phyloP scores from a whole-genome alignment of 2,113 vertebrate species.

The Atrichornis clamosus region DNA sequence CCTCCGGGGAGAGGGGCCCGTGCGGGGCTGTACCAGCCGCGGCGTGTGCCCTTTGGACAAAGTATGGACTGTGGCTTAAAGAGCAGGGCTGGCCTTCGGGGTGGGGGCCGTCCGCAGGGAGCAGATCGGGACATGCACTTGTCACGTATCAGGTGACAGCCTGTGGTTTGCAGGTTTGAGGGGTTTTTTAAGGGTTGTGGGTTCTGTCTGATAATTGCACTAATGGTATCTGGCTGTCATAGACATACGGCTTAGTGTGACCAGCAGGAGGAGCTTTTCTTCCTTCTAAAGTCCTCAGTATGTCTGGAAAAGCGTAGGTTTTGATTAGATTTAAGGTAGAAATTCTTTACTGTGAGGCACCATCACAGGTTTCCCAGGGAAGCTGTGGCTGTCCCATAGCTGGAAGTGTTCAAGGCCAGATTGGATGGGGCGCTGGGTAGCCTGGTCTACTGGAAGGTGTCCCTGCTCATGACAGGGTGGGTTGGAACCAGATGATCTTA shows the following conservation, averaged over 20 bases:
- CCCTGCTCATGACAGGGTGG: neutral
- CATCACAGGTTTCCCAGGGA: neutral
- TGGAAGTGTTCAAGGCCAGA: neutral
- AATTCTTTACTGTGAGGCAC: neutral
- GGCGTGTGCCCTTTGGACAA: accelerated
- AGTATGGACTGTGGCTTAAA: accelerated
- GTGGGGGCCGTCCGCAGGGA: neutral
- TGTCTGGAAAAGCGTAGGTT: neutral
- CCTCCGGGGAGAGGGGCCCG: accelerated
- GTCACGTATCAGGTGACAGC: neutral
- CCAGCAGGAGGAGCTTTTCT: conserved; percentile 27
- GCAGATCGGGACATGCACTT: accelerated
- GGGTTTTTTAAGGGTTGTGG: accelerated
- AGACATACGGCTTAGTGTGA: accelerated
- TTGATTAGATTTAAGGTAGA: neutral
- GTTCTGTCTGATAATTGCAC: accelerated
- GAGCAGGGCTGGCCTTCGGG: neutral
- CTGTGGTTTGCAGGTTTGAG: neutral
- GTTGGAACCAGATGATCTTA: neutral
- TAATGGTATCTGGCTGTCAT: neutral
- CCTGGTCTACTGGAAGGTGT: neutral
- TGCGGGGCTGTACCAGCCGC: accelerated
- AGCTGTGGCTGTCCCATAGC: neutral
- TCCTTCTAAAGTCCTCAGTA: neutral
- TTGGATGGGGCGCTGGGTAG: neutral